Evolutionary conservation across 2,797 vertebrate genomes (phyloP).

Genomic region (Silurus aristotelis): DNA sequence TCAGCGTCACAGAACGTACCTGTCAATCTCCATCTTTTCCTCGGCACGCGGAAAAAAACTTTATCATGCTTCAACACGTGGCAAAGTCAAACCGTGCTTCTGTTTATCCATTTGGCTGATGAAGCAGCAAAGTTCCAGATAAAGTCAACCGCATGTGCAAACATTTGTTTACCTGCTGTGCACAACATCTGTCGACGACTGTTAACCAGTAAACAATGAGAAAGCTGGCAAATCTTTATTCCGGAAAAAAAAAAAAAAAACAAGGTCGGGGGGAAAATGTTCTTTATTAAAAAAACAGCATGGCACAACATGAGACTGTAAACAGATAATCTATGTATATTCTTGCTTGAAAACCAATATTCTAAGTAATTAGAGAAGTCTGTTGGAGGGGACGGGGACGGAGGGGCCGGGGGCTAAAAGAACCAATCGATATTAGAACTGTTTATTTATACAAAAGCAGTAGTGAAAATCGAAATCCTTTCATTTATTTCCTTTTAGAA

Average conservation of each 20-base stretch:
- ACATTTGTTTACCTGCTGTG: slow-evolving; percentile 37
- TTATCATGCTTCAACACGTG: slow-evolving; percentile 27
- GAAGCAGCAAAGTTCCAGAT: slow-evolving; percentile 32
- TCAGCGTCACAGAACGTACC: neutral
- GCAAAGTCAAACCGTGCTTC: slow-evolving; percentile 25
- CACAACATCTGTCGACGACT: slow-evolving; percentile 40
- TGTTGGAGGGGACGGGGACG: neutral
- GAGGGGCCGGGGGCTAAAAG: no score
- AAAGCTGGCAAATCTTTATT: slow-evolving; percentile 33
- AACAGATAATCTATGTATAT: slow-evolving; percentile 16
- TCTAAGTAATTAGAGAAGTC: neutral
- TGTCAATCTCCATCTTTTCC: neutral
- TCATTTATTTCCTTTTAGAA: neutral
- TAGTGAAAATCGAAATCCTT: neutral
- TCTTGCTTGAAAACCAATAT: slow-evolving; percentile 11
- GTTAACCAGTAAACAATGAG: slow-evolving; percentile 41
- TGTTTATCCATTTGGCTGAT: slow-evolving; percentile 33
- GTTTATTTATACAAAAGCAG: slow-evolving; percentile 14
- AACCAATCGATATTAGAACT: neutral
- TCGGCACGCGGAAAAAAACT: neutral
- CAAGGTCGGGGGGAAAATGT: neutral
- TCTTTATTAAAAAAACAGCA: neutral
- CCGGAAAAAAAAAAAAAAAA: neutral
- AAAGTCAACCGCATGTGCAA: slow-evolving; percentile 36
- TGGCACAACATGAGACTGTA: neutral